Percentiles rank a stretch among this genome's conserved stretches.
These are phyloP conservation scores for Beris chalybata DNA, from an alignment of 2,888 invertebrate genomes.

Conservation along the genomic window DNA sequence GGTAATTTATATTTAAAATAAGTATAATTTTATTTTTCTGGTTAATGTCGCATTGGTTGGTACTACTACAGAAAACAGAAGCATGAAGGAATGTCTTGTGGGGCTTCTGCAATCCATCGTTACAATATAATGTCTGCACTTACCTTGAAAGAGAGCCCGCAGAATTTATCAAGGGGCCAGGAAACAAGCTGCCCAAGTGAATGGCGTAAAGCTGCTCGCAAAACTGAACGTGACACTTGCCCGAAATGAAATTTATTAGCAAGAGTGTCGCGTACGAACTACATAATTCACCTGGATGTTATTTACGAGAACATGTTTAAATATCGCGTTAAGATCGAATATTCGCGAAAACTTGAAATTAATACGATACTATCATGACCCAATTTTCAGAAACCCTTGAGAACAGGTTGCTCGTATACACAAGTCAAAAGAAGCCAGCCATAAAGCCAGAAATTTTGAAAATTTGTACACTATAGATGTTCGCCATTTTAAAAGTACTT, in stretches of 20 bases:
- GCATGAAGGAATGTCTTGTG: slow-evolving; percentile 27
- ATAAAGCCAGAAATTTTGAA: too few relatives aligned
- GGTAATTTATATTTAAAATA: slow-evolving; percentile 13
- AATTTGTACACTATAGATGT: too few relatives aligned
- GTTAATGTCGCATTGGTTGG: slow-evolving; percentile 12
- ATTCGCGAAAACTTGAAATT: too few relatives aligned
- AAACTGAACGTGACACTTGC: slow-evolving; percentile 33
- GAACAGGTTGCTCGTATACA: too few relatives aligned
- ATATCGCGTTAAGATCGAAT: too few relatives aligned
- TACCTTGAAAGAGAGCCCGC: slow-evolving; percentile 5
- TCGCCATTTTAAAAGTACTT: too few relatives aligned
- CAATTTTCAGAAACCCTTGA: too few relatives aligned
- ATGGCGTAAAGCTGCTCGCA: neutral
- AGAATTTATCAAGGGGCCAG: neutral
- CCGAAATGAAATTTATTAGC: slow-evolving; percentile 35
- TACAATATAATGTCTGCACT: slow-evolving; percentile 14
- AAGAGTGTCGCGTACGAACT: neutral
- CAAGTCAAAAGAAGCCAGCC: too few relatives aligned
- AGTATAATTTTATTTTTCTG: slow-evolving; percentile 19
- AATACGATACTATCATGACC: too few relatives aligned
- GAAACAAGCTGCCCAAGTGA: neutral
- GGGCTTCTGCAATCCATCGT: slow-evolving; percentile 30
- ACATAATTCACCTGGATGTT: slow-evolving; percentile 17
- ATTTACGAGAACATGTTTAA: too few relatives aligned
- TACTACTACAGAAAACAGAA: slow-evolving; percentile 27